phyloP scores from a whole-genome alignment of 2,888 invertebrate genomes.

The Siphlonurus alternatus region DNA sequence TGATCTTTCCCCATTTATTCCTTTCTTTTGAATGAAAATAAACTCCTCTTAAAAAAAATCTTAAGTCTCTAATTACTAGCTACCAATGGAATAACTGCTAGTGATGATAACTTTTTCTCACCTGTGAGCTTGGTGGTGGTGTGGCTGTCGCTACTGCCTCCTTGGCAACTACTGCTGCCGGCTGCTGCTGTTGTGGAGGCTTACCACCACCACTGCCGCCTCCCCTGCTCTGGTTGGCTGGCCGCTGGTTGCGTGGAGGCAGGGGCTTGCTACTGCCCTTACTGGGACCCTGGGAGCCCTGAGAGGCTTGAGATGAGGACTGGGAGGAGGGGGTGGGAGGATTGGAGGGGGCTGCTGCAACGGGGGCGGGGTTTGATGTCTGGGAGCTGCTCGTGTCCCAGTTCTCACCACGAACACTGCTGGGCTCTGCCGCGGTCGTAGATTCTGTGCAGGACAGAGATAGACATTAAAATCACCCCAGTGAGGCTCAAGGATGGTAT shows the following conservation, averaged over 20 bases:
- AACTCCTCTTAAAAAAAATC: no score
- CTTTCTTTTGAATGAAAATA: no score
- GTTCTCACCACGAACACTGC: background rate
- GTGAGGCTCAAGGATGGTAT: no score
- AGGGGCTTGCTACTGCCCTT: background rate
- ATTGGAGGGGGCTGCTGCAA: background rate
- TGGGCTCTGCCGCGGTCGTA: background rate
- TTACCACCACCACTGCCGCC: background rate
- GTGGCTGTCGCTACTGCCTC: background rate
- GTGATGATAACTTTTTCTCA: no score
- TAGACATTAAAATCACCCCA: no score
- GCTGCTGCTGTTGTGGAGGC: background rate
- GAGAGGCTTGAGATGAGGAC: background rate
- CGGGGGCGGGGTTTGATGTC: background rate
- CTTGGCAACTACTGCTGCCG: background rate
- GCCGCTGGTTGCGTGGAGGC: background rate
- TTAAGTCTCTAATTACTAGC: no score
- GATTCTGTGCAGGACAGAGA: background rate
- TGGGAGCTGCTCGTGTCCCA: background rate
- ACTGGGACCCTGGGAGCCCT: background rate
- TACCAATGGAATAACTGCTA: no score
- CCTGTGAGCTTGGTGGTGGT: background rate
- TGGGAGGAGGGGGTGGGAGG: background rate
- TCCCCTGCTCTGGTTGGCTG: background rate
- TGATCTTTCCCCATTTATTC: no score